Evolutionary conservation across 2,888 invertebrate genomes (phyloP), one percentile per base, ranked within the genome.

Genomic region (Papilio gigon): DNA sequence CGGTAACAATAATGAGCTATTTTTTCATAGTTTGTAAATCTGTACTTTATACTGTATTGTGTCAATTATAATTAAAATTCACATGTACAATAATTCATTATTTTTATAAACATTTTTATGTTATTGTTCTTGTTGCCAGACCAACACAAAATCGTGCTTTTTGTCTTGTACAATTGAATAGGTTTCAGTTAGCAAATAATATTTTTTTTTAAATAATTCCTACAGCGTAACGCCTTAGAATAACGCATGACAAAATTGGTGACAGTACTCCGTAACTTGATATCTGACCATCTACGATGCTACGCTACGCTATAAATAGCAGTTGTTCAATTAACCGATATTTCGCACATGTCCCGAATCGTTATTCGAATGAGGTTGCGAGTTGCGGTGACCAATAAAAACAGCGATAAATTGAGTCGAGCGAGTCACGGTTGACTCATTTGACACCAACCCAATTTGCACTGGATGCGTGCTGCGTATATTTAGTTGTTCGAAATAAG

Each of bases 371-470:
- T 63, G 60, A 61, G 69, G 65, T 56, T 53, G 60, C 40, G 25
- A 61, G 60, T 60, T 37, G 33, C 40, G 50, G 40, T 53, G 44
- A 37, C 65, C 58, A 65, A 68, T 64, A 30, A 73, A 73, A 73
- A 72, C 71, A 63, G 68, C 35, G 61, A 72, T 76, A 75, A 77
- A 76, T 76, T 74, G 71, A 75, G 35, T 35, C 56, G 62, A 68
- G 68, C 75, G 71, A 73, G 72, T 73, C 71, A 72, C 65, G 65
- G 75, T 72, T 76, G 77, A 77, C 77, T 80, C 81, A 78, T 77
- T 73, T 79, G 83, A 84, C 84, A 84, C 79, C 80, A 80, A 84
- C 81, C 78, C 79, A 78, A 79, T 83, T 81, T 73, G 70, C 75
- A 71, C 71, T 75, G 76, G 80, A 81, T 75, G 74, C 70, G 65